phyloP scores from a whole-genome alignment of 92 coral and sea anemone species.

The Isaurus tuberculatus region DNA sequence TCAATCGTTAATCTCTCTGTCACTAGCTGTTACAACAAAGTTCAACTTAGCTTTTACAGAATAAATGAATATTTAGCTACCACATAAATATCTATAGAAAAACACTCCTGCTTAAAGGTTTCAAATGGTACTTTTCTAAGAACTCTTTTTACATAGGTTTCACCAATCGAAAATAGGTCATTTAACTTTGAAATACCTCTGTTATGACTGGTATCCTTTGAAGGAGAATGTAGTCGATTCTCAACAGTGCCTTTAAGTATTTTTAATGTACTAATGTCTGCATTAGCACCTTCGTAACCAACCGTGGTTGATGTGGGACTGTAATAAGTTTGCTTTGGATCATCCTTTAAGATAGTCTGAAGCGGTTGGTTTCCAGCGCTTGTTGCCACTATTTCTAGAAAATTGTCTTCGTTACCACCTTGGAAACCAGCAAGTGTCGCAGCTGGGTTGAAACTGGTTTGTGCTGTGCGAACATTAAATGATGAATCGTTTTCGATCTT shows the following conservation, averaged over 20 bases:
- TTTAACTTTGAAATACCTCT: background rate
- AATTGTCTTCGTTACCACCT: slow-evolving; percentile 10
- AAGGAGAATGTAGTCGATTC: background rate
- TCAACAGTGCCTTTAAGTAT: background rate
- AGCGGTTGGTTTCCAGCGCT: background rate
- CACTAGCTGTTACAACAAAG: no score
- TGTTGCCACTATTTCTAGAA: background rate
- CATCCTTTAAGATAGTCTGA: background rate
- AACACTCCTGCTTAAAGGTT: no score
- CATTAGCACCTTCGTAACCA: slow-evolving; percentile 54
- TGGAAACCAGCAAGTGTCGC: slow-evolving; percentile 68
- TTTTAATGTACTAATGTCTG: background rate
- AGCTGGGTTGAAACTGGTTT: slow-evolving; percentile 47
- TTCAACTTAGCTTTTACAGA: no score
- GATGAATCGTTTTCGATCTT: slow-evolving; percentile 31
- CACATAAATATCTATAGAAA: no score
- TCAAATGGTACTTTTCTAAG: no score
- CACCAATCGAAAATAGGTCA: no score
- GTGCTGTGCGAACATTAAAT: background rate
- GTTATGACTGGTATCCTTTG: background rate
- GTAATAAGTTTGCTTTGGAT: slow-evolving; percentile 12
- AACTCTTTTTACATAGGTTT: no score
- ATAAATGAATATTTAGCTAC: no score
- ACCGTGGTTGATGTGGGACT: slow-evolving; percentile 55
- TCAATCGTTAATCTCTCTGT: no score